Conservation (phyloP, 2,797 vertebrate species). For the Cynodonichthys magdalenae region DNA sequence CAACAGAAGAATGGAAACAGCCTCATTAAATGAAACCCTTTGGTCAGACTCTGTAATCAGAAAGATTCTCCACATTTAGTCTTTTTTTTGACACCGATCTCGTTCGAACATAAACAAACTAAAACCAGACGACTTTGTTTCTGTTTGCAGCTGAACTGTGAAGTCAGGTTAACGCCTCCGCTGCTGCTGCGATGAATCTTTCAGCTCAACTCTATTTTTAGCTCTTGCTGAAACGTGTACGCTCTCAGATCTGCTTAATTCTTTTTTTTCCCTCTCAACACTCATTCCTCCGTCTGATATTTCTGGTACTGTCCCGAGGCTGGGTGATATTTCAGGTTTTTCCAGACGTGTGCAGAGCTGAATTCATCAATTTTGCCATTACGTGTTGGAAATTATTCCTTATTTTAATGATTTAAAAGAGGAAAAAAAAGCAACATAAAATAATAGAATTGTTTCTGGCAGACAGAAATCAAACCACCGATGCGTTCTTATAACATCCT, state of each 20-base stretch:
- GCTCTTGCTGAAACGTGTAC: conserved; percentile 25
- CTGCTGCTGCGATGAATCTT: conserved; percentile 1
- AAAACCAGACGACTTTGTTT: not conserved
- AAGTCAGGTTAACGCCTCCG: not conserved
- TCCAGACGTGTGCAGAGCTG: not conserved
- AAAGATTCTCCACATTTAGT: conserved; percentile 28
- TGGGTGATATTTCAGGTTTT: conserved; percentile 3
- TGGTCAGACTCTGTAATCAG: conserved; percentile 55
- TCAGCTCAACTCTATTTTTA: conserved; percentile 31
- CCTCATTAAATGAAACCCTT: conserved; percentile 70
- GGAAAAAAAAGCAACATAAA: no score
- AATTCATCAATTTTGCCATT: conserved; percentile 4
- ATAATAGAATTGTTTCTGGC: not conserved
- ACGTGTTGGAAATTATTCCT: not conserved
- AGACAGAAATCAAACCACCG: not conserved
- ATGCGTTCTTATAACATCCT: no score
- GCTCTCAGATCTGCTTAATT: conserved; percentile 5
- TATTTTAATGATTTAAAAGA: no score
- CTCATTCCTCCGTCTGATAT: conserved; percentile 9
- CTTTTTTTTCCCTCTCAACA: conserved; percentile 25
- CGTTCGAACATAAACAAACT: not conserved
- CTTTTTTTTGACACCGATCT: conserved; percentile 9
- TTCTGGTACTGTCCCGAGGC: not conserved
- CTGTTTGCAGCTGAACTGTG: conserved; percentile 9
- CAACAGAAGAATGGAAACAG: conserved; percentile 50